Evolutionary conservation across 2,797 vertebrate genomes (phyloP).

Genomic region (Microctenopoma steveboyesi): DNA sequence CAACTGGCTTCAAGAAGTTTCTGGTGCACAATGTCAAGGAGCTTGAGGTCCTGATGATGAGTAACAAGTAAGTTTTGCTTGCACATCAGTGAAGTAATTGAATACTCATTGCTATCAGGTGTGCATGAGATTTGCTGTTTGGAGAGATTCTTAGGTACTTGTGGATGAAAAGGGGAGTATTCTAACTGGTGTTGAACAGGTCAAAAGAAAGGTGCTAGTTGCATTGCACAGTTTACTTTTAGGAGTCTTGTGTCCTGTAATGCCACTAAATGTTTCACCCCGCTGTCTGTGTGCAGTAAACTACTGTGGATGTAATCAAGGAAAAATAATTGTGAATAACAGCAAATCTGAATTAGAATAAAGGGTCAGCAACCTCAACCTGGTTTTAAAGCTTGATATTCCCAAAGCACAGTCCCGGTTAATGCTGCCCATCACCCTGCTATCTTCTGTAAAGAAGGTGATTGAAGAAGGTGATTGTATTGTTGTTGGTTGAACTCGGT

Average conservation of each 20-base stretch:
- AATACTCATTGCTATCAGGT: not conserved
- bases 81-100: too few relatives aligned
- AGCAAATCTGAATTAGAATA: too few relatives aligned
- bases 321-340: too few relatives aligned
- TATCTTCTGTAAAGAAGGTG: not conserved
- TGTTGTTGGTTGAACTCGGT: not conserved
- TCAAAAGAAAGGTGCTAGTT: not conserved
- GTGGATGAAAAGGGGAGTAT: not conserved
- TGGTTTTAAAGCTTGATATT: too few relatives aligned
- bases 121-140: not conserved
- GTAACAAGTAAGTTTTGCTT: conserved; percentile 91
- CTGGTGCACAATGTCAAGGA: conserved; percentile 97
- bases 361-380: not conserved
- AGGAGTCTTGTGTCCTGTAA: too few relatives aligned
- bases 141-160: not conserved
- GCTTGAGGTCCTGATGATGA: conserved; percentile 97
- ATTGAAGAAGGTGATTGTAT: not conserved
- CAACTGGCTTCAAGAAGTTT: conserved; percentile 95
- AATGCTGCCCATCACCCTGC: not conserved
- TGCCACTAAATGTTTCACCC: too few relatives aligned
- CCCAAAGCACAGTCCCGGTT: not conserved
- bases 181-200: not conserved
- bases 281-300: too few relatives aligned
- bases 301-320: too few relatives aligned
- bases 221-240: too few relatives aligned